Conservation (phyloP, 2,113 vertebrate species). For the Platysternon megacephalum region DNA sequence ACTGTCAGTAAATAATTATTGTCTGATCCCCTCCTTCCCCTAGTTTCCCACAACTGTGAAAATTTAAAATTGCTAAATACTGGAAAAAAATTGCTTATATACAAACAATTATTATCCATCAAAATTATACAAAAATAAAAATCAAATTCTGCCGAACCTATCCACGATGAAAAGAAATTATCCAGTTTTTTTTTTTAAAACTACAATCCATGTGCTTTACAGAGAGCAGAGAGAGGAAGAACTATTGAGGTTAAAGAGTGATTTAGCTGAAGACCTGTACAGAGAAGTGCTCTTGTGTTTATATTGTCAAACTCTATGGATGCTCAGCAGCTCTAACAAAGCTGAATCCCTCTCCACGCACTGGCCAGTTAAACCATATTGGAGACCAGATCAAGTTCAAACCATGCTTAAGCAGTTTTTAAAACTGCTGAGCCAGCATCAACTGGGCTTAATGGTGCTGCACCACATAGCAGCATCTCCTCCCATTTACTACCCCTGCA, state of each 20-base stretch:
- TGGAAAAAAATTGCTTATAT: not conserved
- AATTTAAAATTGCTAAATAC: not conserved
- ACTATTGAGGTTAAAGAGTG: not conserved
- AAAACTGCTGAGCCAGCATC: not conserved
- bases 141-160: not conserved
- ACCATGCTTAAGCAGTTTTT: not conserved
- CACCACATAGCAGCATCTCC: not conserved
- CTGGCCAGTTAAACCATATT: not conserved
- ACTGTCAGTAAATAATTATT: not conserved
- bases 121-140: not conserved
- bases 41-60: not conserved
- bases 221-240: not conserved
- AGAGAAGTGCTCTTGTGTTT: not conserved
- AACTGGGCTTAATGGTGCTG: not conserved
- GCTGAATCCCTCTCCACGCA: not conserved
- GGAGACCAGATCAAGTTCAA: not conserved
- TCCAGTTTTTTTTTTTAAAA: not conserved
- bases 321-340: not conserved
- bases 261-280: not conserved
- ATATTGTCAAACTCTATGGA: not conserved
- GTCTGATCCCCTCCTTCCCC: not conserved
- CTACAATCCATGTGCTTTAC: rapidly evolving
- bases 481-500: not conserved
- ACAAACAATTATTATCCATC: not conserved
- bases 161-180: not conserved